Evolutionary conservation across 2,113 vertebrate species (phyloP).

Genomic region (Nothoprocta pentlandii): DNA sequence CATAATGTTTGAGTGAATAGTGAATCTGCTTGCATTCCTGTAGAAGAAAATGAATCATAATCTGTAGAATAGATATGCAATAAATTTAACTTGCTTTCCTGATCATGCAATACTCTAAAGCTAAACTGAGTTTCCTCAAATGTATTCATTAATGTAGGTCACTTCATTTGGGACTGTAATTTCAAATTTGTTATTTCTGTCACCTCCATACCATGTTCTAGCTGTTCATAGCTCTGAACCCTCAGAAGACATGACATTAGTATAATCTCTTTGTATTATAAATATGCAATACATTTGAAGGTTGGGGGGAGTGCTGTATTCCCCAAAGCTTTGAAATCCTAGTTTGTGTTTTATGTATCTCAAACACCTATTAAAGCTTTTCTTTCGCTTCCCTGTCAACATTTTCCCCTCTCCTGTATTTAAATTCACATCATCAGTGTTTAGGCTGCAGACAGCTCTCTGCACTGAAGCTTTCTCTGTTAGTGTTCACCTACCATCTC

Average conservation of each 20-base stretch:
- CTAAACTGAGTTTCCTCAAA: neutral
- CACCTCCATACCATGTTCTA: neutral
- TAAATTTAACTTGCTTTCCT: constrained; percentile 12
- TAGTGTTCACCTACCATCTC: neutral
- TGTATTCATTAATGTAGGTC: neutral
- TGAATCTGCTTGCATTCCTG: constrained; percentile 4
- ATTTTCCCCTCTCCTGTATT: neutral
- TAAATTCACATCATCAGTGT: neutral
- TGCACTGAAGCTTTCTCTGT: neutral
- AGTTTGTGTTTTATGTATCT: neutral
- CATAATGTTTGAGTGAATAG: neutral
- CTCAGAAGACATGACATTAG: neutral
- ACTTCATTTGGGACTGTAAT: neutral
- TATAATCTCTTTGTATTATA: neutral
- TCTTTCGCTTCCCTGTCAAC: neutral
- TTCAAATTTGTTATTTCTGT: neutral
- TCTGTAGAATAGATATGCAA: neutral
- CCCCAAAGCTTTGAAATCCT: neutral
- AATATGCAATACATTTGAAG: neutral
- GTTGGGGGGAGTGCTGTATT: neutral
- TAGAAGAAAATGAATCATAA: constrained; percentile 43
- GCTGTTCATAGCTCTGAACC: neutral
- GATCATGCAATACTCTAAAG: neutral
- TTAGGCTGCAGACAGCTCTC: neutral
- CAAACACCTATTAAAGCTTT: neutral